These are phyloP conservation scores for Chloroclysta siterata DNA, from an alignment of 2,888 invertebrate species.

Conservation along the genomic window DNA sequence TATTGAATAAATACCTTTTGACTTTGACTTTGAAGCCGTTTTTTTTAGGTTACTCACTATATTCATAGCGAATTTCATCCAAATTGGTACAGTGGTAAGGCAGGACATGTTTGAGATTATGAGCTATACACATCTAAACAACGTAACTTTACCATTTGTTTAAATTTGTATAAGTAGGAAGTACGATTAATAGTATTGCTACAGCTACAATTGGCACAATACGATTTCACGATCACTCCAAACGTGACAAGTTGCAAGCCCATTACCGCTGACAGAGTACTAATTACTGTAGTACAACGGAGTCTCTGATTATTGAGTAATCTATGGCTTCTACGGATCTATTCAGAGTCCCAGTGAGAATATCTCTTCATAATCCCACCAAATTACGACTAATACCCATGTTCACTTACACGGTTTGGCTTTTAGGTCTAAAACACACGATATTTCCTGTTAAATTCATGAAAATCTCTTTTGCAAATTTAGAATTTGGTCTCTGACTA, in stretches of 20 bases:
- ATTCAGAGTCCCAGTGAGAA: not conserved
- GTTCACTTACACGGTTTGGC: not conserved
- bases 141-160: no score
- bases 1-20: no score
- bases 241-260: not conserved
- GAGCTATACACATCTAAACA: no score
- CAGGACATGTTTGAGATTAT: no score
- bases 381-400: not conserved
- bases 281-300: not conserved
- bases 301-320: not conserved
- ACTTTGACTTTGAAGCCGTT: no score
- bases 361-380: conserved; percentile 6
- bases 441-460: not conserved
- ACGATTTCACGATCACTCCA: not conserved
- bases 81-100: no score
- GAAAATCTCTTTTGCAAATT: no score
- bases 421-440: not conserved
- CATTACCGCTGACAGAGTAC: not conserved
- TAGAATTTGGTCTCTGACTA: no score
- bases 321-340: not conserved
- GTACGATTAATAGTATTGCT: no score
- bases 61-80: no score
- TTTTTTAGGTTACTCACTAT: no score
- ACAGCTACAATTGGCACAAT: not conserved
- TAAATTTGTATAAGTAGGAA: no score